Conservation (phyloP, 1,140 invertebrate genomes). For the Liolophura sinensis region DNA sequence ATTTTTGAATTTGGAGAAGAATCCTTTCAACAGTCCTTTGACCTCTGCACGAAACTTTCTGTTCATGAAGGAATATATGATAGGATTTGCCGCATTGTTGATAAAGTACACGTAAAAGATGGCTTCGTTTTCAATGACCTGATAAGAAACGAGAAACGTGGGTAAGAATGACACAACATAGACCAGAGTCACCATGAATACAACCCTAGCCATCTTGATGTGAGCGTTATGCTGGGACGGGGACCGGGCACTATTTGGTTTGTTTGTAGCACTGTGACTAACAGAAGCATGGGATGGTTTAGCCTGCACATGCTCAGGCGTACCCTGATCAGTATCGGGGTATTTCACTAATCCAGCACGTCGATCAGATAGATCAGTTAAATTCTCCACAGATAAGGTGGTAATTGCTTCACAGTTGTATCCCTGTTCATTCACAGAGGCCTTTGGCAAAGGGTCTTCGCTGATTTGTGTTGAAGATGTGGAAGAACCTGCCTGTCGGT, state of each 20-base stretch:
- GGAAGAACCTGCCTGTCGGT: too few species aligned
- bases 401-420: too few species aligned
- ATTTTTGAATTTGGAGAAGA: not conserved
- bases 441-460: too few species aligned
- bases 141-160: constrained; percentile 30
- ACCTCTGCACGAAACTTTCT: constrained; percentile 43
- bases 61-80: constrained; percentile 56
- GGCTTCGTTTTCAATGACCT: constrained; percentile 22
- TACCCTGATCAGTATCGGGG: too few species aligned
- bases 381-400: too few species aligned
- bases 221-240: constrained; percentile 17
- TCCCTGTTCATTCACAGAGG: too few species aligned
- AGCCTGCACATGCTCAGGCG: too few species aligned
- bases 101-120: constrained; percentile 51
- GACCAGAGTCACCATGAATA: constrained; percentile 39
- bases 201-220: constrained; percentile 41
- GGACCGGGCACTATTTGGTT: not conserved
- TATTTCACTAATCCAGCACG: too few species aligned
- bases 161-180: constrained; percentile 43
- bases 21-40: constrained; percentile 1
- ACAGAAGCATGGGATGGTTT: too few species aligned
- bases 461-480: too few species aligned
- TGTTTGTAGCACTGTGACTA: not conserved
- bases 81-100: constrained; percentile 53
- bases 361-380: too few species aligned